These are phyloP conservation scores for Monoplex corrugatus DNA, from an alignment of 2,888 invertebrate genomes.

Conservation along the genomic window DNA sequence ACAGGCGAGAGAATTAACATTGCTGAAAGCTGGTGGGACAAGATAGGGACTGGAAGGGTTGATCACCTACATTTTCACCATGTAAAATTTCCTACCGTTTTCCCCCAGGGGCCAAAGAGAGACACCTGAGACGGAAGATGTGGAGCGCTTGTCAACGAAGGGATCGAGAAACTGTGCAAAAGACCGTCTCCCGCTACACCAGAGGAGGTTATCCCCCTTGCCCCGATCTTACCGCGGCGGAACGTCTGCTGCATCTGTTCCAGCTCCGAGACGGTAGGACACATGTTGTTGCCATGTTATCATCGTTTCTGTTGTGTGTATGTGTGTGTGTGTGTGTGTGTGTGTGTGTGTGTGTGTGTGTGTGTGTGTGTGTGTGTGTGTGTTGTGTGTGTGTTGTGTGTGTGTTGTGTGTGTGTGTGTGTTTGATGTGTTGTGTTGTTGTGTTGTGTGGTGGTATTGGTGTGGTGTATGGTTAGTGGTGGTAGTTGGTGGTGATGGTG, in stretches of 20 bases:
- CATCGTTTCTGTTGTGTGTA: background rate
- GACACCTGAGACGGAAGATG: conserved; percentile 24
- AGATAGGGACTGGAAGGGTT: too few relatives aligned
- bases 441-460: too few relatives aligned
- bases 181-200: conserved; percentile 27
- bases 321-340: conserved; percentile 29
- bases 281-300: too few relatives aligned
- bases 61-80: too few relatives aligned
- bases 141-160: conserved; percentile 44
- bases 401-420: conserved; percentile 38
- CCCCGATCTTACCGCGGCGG: conserved; percentile 23
- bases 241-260: conserved; percentile 38
- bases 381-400: background rate
- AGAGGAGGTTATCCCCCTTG: conserved; percentile 38
- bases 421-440: too few relatives aligned
- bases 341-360: conserved; percentile 31
- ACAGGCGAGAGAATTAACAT: too few relatives aligned
- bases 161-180: conserved; percentile 26
- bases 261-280: conserved; percentile 38
- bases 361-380: background rate
- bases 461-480: too few relatives aligned
- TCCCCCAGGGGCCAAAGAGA: conserved; percentile 16
- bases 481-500: background rate
- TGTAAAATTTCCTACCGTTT: too few relatives aligned
- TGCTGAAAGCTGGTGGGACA: too few relatives aligned